A percentile compares a stretch with the other conserved stretches of the same genome.
These are phyloP conservation scores for Heliconius congener DNA, from an alignment of 1,140 invertebrate species.

Conservation along the genomic window DNA sequence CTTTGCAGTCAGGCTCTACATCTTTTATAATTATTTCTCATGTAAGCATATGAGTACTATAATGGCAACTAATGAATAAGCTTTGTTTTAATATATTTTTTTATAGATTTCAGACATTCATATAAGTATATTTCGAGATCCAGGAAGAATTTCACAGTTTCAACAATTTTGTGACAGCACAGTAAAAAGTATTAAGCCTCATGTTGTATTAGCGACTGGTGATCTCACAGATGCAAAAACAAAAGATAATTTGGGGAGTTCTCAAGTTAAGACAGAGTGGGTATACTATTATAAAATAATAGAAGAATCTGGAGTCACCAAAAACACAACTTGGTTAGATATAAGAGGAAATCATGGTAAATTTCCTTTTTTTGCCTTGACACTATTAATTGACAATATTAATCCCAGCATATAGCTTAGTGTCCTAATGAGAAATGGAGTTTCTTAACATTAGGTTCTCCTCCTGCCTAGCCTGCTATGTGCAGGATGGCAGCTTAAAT, in stretches of 20 bases:
- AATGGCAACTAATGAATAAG: background rate
- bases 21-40: background rate
- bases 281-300: slow-evolving; percentile 88
- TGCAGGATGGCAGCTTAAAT: too few relatives aligned
- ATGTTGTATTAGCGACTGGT: slow-evolving; percentile 91
- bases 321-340: slow-evolving; percentile 92
- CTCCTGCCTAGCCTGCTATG: too few relatives aligned
- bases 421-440: too few relatives aligned
- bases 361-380: slow-evolving; percentile 7
- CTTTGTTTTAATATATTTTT: slow-evolving; percentile 16
- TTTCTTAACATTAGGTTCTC: too few relatives aligned
- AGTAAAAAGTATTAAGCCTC: slow-evolving; percentile 88
- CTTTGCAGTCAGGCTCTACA: background rate
- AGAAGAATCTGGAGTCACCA: slow-evolving; percentile 84
- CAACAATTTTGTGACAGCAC: slow-evolving; percentile 91
- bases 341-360: slow-evolving; percentile 97
- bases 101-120: slow-evolving; percentile 93
- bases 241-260: slow-evolving; percentile 89
- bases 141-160: slow-evolving; percentile 88
- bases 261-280: slow-evolving; percentile 93
- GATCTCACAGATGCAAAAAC: slow-evolving; percentile 96
- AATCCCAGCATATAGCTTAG: too few relatives aligned
- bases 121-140: slow-evolving; percentile 92
- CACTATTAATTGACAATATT: background rate
- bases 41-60: background rate